phyloP scores from a whole-genome alignment of 1,140 invertebrate species.

The Thaumatotibia leucotreta region DNA sequence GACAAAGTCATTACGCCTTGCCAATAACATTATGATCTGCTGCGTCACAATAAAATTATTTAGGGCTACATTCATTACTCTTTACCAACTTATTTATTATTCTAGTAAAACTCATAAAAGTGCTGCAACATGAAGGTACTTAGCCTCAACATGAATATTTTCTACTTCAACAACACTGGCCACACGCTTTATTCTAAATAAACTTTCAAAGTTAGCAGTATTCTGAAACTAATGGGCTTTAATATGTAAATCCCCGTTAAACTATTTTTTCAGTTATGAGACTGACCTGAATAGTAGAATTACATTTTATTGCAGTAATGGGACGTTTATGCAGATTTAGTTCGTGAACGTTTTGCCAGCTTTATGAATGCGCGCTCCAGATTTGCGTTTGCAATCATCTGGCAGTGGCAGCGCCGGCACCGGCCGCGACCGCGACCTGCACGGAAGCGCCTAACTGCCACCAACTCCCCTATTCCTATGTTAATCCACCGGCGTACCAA shows the following conservation, averaged over 20 bases:
- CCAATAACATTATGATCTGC: neutral
- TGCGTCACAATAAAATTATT: neutral
- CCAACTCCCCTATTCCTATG: constrained; percentile 64
- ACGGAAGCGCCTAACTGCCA: constrained; percentile 54
- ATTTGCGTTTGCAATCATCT: constrained; percentile 51
- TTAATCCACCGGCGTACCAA: constrained; percentile 55
- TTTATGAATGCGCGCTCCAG: constrained; percentile 55
- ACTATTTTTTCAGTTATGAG: constrained; percentile 13
- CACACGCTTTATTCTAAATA: neutral
- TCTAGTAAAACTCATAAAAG: neutral
- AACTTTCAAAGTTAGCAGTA: neutral
- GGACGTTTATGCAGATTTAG: constrained; percentile 59
- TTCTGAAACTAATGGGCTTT: neutral
- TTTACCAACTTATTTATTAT: neutral
- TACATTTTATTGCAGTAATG: constrained; percentile 38
- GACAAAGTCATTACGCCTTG: neutral
- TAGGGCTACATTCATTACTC: neutral
- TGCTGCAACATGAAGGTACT: neutral
- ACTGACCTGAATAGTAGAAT: constrained; percentile 28
- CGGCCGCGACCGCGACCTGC: constrained; percentile 18
- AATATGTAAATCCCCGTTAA: neutral
- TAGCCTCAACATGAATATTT: neutral
- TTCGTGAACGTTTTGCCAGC: constrained; percentile 39
- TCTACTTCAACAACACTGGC: neutral
- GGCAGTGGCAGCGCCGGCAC: constrained; percentile 20